Evolutionary conservation across 2,113 vertebrate genomes (phyloP).

Genomic region (Bombycilla garrulus): DNA sequence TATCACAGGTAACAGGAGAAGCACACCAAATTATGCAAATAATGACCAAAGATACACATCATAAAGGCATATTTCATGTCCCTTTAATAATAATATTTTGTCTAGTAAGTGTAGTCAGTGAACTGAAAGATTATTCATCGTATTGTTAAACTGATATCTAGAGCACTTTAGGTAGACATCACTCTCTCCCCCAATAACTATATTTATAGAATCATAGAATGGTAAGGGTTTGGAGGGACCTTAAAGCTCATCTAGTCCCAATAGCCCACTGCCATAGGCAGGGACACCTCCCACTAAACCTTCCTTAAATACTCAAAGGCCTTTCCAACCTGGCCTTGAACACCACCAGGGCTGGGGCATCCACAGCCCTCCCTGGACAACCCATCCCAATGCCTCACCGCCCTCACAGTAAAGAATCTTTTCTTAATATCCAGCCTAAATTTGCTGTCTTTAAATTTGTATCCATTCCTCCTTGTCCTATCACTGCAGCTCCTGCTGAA

Average conservation of each 20-base stretch:
- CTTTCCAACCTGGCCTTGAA: not conserved
- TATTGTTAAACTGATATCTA: not conserved
- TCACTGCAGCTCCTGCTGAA: not conserved
- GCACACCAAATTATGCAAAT: not conserved
- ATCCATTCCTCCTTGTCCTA: not conserved
- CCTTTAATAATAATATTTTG: not conserved
- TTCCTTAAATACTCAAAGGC: not conserved
- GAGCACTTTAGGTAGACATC: not conserved
- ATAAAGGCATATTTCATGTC: not conserved
- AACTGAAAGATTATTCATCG: not conserved
- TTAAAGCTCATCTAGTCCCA: not conserved
- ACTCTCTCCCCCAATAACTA: not conserved
- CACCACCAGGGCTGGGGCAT: rapidly evolving
- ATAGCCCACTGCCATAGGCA: not conserved
- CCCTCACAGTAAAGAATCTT: not conserved
- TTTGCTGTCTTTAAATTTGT: not conserved
- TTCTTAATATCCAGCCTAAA: not conserved
- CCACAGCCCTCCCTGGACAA: not conserved
- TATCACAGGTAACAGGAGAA: not conserved
- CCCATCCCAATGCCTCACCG: too few relatives aligned
- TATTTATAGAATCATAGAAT: not conserved
- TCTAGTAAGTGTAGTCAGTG: not conserved
- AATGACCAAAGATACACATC: not conserved
- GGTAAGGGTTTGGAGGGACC: not conserved
- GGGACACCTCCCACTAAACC: not conserved